Evolutionary conservation across 2,888 invertebrate genomes (phyloP).

Genomic region (Pseudanteris insignis): DNA sequence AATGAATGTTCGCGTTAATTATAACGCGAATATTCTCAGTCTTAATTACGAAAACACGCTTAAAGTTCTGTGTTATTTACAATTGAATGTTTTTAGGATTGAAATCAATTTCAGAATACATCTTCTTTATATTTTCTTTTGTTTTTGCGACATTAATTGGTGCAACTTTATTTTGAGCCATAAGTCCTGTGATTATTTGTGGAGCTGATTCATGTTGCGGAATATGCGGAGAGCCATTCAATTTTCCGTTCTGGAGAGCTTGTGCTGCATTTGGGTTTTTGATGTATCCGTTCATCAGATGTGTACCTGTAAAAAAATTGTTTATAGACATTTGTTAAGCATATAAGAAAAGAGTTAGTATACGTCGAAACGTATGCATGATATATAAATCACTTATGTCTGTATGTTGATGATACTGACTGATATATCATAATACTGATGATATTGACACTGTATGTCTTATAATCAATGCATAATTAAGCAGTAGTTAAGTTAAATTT

Average conservation of each 20-base stretch:
- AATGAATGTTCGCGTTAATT: no score
- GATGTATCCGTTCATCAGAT: constrained; percentile 21
- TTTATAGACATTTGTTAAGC: no score
- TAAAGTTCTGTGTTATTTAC: constrained; percentile 1
- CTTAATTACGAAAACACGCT: no score
- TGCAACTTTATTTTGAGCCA: constrained; percentile 53
- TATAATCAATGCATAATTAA: no score
- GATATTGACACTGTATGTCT: no score
- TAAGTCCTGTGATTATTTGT: constrained; percentile 55
- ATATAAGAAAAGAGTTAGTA: neutral
- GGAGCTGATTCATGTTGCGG: constrained; percentile 56
- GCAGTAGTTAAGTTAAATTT: no score
- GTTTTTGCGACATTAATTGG: constrained; percentile 49
- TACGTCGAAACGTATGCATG: neutral
- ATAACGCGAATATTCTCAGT: no score
- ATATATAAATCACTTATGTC: no score
- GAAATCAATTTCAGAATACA: constrained; percentile 66
- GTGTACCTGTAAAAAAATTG: constrained; percentile 14
- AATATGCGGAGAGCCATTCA: constrained; percentile 53
- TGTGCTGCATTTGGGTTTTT: constrained; percentile 9
- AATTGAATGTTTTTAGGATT: constrained; percentile 36
- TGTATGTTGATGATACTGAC: no score
- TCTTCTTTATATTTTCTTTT: constrained; percentile 58
- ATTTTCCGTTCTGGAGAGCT: constrained; percentile 29
- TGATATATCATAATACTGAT: no score